Evolutionary conservation across 2,888 invertebrate species (phyloP), one percentile per base, ranked within the genome.

Genomic region (Malachius bipustulatus): DNA sequence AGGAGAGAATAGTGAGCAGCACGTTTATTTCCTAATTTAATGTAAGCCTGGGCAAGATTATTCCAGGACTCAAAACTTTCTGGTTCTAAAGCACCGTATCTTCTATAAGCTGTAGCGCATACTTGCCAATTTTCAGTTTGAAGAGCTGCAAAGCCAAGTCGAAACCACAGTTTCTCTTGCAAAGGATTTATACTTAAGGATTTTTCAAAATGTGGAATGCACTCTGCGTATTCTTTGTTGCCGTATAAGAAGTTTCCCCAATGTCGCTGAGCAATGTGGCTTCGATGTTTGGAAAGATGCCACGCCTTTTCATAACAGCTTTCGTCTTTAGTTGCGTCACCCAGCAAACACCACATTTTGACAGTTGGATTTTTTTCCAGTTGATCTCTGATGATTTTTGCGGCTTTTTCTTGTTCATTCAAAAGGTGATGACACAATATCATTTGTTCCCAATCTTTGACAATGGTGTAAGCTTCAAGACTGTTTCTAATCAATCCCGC

Each of bases 31-130:
- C 84, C 82, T 35, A 84, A 67, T 52, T 85, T 82, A 4, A 93
- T 79, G 49, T 94, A 89, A 2, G 89, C 88, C 55, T 94, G 90
- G 9, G 93, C 90, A 38, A 98, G 66, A 61, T 98, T 98, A 62
- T 93, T 97, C 98, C 97, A 98, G 0, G 91, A 91, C 63, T 97
- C 94, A 59, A 89, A 96, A 35, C 84, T 83, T 62, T 81, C 66
- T 0, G 80, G 81, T 49, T 94, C 91, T n/a, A 96, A 65, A 45
- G 75, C 75, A 10, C 90, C 87, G 56, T 89, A 91, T 32, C 80
- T 73, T 30, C 87, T 71, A 59, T 94, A 96, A 0, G 89, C 87
- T 15, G 72, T 76, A 0, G 84, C 88, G 0, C 90, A 83, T 8
- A 76, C 54, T 48, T 82, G 78, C 85, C 88, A 90, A 40, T 82